Evolutionary conservation across 2,797 vertebrate species (phyloP).

Genomic region (Coregonus suidteri): DNA sequence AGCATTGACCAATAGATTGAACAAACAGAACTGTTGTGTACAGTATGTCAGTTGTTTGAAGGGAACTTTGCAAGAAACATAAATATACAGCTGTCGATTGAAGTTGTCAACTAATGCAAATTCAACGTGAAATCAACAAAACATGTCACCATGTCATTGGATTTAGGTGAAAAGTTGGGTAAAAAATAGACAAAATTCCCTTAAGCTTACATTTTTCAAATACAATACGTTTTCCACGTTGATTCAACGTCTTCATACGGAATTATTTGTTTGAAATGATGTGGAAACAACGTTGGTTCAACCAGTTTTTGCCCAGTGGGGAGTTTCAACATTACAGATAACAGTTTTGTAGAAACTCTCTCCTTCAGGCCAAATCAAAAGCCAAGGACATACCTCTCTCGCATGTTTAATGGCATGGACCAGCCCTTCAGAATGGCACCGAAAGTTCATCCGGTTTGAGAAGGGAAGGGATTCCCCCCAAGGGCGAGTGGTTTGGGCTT

Average conservation of each 20-base stretch:
- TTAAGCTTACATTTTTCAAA: too few species aligned
- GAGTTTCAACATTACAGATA: not conserved
- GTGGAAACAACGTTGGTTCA: too few species aligned
- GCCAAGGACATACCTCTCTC: not conserved
- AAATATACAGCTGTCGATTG: not conserved
- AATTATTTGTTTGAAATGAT: too few species aligned
- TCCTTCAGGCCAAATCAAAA: not conserved
- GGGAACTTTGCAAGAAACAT: not conserved
- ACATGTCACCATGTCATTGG: too few species aligned
- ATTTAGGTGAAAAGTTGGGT: too few species aligned
- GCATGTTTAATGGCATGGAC: not conserved
- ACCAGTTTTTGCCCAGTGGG: too few species aligned
- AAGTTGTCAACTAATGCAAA: not conserved
- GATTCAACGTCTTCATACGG: too few species aligned
- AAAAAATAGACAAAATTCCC: too few species aligned
- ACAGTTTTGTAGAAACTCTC: not conserved
- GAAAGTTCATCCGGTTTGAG: slow-evolving; percentile 42
- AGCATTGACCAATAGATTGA: not conserved
- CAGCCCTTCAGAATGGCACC: slow-evolving; percentile 31
- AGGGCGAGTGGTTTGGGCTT: slow-evolving; percentile 45
- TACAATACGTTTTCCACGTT: too few species aligned
- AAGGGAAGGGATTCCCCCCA: slow-evolving; percentile 36
- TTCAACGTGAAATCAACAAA: too few species aligned
- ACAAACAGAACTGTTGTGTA: slow-evolving; percentile 18
- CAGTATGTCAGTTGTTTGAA: slow-evolving; percentile 25